Conservation (phyloP, 2,797 vertebrate species). For the Siniperca scherzeri region DNA sequence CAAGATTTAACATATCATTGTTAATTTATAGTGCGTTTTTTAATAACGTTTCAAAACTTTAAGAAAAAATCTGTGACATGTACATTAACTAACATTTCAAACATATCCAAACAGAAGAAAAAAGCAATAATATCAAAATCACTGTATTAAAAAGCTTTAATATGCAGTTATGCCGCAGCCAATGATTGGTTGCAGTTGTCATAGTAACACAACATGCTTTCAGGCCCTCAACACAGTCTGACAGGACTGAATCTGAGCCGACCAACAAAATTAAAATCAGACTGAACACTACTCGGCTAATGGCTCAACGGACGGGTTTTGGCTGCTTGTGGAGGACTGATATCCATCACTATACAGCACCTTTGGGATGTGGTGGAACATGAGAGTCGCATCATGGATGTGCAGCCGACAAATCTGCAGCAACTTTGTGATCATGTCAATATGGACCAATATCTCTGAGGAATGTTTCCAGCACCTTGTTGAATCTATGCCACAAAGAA, state of each 20-base stretch:
- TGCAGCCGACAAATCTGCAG: constrained; percentile 74
- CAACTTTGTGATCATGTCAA: constrained; percentile 52
- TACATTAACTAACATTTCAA: no score
- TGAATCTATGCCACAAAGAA: background rate
- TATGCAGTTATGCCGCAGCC: no score
- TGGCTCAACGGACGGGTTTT: background rate
- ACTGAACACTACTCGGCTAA: no score
- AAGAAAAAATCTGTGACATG: no score
- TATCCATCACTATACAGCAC: background rate
- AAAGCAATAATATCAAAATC: no score
- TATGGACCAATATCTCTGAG: constrained; percentile 29
- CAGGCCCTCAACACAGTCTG: background rate
- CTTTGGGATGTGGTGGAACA: constrained; percentile 61
- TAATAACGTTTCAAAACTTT: no score
- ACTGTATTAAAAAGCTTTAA: no score
- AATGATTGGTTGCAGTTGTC: no score
- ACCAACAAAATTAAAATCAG: no score
- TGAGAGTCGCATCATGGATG: constrained; percentile 68
- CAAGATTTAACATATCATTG: background rate
- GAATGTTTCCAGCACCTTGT: constrained; percentile 28
- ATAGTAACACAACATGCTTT: background rate
- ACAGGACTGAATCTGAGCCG: no score
- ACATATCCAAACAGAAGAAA: no score
- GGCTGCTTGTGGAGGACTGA: no score
- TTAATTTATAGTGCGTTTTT: background rate